Base-by-base conservation (phyloP, 2,113 vertebrate genomes). In the Anthoscopus minutus region DNA sequence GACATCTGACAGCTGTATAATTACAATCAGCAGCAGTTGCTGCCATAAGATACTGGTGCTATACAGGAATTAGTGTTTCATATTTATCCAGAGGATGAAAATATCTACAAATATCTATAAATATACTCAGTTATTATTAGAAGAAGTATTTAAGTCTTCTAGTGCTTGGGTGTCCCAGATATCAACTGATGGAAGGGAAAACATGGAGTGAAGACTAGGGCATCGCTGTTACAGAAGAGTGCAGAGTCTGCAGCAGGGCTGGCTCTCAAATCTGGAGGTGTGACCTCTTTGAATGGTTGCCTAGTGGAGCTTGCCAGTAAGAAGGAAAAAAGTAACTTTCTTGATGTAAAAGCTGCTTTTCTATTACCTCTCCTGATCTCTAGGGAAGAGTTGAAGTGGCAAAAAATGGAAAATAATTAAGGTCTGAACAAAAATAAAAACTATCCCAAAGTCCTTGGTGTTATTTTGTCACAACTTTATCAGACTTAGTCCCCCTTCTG, bases 81-180 rank as follows among this genome's bases (percentile, higher is more conserved):
- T 70, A 81, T 95, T 96, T 94, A 81, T 76, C 17, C 65, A 70
- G 57, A 92, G 61, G 66, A 79, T 28, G 13, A 93, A 87, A 96
- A 93, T 51, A 85, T n/a, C 73, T 77, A 51, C 71, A 66, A 79
- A 81, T 74, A 81, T 30, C 66, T 72, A 64, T 84, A 92, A 93
- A 94, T 94, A 89, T 17, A 47, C 45, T 51, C 44, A 48, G 85
- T 82, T 95, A 89, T 79, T 87, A 76, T 85, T 93, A 91, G 81
- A 94, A 92, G 38, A 62, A 38, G 22, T 85, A 69, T 93, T 89
- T 91, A 74, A 89, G 72, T 86, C 65, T 88, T 84, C 42, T 24
- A 38, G 70, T 56, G 37, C 48, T 71, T 87, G 89, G 31, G 35
- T 87, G 85, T 72, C 87, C 92, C 73, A 91, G 57, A 83, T 94